Conservation (phyloP, 2,113 vertebrate genomes). For the Hymenochirus boettgeri region DNA sequence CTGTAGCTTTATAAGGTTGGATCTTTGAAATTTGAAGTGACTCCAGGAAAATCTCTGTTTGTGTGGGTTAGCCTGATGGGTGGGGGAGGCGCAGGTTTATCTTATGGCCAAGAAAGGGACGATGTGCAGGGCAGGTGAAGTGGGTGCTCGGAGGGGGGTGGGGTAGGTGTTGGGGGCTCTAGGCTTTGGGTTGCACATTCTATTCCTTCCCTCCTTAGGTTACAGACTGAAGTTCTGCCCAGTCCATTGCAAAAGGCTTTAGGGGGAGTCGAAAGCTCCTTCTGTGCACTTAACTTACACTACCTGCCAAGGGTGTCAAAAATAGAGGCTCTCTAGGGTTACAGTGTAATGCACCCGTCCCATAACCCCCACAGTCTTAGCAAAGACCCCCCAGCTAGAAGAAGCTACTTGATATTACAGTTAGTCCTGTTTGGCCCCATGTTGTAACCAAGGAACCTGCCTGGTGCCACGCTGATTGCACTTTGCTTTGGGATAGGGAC, state of each 20-base stretch:
- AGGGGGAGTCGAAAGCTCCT: slow-evolving; percentile 1
- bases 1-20: slow-evolving; percentile 37
- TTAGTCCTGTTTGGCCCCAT: no score
- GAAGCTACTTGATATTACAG: neutral
- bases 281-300: neutral
- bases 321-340: slow-evolving; percentile 35
- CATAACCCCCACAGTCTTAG: neutral
- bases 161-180: neutral
- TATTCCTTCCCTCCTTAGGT: neutral
- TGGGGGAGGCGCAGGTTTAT: neutral
- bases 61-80: neutral
- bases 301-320: slow-evolving; percentile 21
- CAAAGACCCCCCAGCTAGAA: neutral
- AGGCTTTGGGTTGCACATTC: no score
- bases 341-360: neutral
- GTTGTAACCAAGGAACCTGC: no score
- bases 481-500: no score
- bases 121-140: neutral
- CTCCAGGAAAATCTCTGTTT: neutral
- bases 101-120: slow-evolving; percentile 12
- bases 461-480: no score
- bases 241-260: neutral
- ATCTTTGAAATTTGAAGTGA: no score
- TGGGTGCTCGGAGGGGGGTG: slow-evolving; percentile 16
- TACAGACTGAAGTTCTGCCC: slow-evolving; percentile 20